Conservation (phyloP, 2,797 vertebrate species). For the Atherinosoma microstoma region DNA sequence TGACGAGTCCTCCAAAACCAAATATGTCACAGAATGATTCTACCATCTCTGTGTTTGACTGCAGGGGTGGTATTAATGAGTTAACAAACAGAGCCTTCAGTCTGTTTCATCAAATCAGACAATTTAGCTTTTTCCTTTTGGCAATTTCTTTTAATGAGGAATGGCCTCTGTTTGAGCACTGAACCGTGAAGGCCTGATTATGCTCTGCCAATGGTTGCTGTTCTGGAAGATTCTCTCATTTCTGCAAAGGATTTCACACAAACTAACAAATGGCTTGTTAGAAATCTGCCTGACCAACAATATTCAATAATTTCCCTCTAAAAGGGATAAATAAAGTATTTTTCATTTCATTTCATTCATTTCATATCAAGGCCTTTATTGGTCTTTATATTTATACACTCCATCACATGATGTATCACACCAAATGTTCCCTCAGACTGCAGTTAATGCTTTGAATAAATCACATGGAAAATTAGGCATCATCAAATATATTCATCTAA, state of each 20-base stretch:
- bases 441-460: constrained; percentile 18
- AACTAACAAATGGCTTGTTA: background rate
- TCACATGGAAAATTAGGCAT: constrained; percentile 51
- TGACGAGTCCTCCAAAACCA: background rate
- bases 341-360: too few species aligned
- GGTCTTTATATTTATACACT: background rate
- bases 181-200: constrained; percentile 1
- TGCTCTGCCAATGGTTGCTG: background rate
- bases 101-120: constrained; percentile 18
- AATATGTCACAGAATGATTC: too few species aligned
- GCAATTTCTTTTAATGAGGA: constrained; percentile 22
- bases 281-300: background rate
- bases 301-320: too few species aligned
- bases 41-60: background rate
- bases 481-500: constrained; percentile 36
- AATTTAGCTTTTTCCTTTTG: constrained; percentile 10
- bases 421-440: constrained; percentile 10
- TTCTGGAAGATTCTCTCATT: background rate
- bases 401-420: constrained; percentile 1
- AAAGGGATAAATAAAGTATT: too few species aligned
- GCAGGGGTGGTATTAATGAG: constrained; percentile 2
- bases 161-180: background rate
- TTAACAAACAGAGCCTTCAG: background rate
- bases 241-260: background rate
- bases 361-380: background rate